These are phyloP conservation scores for Lordiphosa fenestrarum DNA, from an alignment of 2,888 invertebrate genomes.

Conservation along the genomic window DNA sequence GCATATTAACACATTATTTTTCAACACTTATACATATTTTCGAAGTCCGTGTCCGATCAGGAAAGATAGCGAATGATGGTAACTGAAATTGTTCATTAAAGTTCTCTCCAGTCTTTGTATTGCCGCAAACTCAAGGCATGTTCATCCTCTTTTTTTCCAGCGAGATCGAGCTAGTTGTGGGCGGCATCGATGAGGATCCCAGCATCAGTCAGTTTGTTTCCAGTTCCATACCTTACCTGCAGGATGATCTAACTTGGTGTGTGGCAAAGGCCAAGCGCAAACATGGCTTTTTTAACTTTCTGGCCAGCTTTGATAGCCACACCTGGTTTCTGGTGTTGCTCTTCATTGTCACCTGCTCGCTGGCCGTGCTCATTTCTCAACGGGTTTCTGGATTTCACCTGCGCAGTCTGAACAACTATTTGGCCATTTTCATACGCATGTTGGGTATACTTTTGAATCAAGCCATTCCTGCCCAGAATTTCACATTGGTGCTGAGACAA, in stretches of 20 bases:
- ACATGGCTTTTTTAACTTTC: conserved; percentile 74
- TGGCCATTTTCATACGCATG: conserved; percentile 46
- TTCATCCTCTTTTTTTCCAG: conserved; percentile 36
- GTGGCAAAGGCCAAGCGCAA: conserved; percentile 73
- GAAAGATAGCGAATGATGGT: too few species aligned
- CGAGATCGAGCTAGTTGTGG: conserved; percentile 77
- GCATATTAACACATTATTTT: too few species aligned
- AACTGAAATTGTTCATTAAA: too few species aligned
- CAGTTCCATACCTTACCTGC: conserved; percentile 76
- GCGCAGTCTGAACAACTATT: conserved; percentile 34
- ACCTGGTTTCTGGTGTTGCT: conserved; percentile 50
- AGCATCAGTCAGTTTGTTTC: conserved; percentile 74
- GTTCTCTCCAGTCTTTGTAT: too few species aligned
- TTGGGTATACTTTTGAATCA: conserved; percentile 67
- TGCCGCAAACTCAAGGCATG: too few species aligned
- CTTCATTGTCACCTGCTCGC: conserved; percentile 52
- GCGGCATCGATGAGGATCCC: conserved; percentile 79
- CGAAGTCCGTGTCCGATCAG: too few species aligned
- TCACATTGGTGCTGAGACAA: conserved; percentile 51
- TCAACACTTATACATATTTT: too few species aligned
- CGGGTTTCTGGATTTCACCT: conserved; percentile 29
- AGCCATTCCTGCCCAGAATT: conserved; percentile 25
- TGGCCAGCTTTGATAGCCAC: conserved; percentile 55
- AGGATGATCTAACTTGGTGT: conserved; percentile 80
- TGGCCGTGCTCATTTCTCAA: conserved; percentile 51